Evolutionary conservation across 2,888 invertebrate genomes (phyloP).

Genomic region (Ennomos erosarius): DNA sequence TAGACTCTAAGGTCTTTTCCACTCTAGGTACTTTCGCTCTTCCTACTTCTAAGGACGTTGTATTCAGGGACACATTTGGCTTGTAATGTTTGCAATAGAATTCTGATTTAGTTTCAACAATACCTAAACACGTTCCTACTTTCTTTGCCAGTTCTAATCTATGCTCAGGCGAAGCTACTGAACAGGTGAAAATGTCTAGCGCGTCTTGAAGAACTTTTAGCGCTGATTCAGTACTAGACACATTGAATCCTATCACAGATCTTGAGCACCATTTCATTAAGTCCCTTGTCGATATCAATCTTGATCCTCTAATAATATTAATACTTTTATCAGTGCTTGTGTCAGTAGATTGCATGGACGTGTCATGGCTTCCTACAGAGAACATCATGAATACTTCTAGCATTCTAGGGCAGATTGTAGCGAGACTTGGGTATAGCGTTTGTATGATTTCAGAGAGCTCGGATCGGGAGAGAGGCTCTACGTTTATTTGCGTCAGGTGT

Average conservation of each 20-base stretch:
- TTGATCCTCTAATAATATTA: slow-evolving; percentile 77
- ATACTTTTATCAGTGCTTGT: slow-evolving; percentile 51
- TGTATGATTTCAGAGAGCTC: slow-evolving; percentile 91
- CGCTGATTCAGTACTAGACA: slow-evolving; percentile 88
- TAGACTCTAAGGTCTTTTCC: slow-evolving; percentile 67
- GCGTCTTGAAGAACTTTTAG: slow-evolving; percentile 94
- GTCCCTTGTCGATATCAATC: slow-evolving; percentile 93
- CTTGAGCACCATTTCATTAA: slow-evolving; percentile 96
- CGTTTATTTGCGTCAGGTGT: slow-evolving; percentile 91
- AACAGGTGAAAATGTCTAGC: slow-evolving; percentile 95
- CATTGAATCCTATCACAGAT: slow-evolving; percentile 89
- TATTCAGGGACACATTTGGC: slow-evolving; percentile 88
- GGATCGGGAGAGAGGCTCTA: slow-evolving; percentile 90
- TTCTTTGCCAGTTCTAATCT: slow-evolving; percentile 89
- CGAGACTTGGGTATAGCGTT: slow-evolving; percentile 88
- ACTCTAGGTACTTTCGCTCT: slow-evolving; percentile 84
- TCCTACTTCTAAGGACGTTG: slow-evolving; percentile 88
- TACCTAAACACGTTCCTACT: slow-evolving; percentile 92
- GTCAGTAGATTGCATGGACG: slow-evolving; percentile 72
- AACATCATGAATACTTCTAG: slow-evolving; percentile 94
- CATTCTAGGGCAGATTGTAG: slow-evolving; percentile 90
- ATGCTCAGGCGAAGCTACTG: slow-evolving; percentile 87
- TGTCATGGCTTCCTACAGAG: slow-evolving; percentile 88
- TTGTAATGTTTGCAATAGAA: slow-evolving; percentile 92
- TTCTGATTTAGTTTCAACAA: slow-evolving; percentile 92